These are phyloP conservation scores for Bos javanicus DNA, from an alignment of 2,113 vertebrate genomes.

Conservation along the genomic window DNA sequence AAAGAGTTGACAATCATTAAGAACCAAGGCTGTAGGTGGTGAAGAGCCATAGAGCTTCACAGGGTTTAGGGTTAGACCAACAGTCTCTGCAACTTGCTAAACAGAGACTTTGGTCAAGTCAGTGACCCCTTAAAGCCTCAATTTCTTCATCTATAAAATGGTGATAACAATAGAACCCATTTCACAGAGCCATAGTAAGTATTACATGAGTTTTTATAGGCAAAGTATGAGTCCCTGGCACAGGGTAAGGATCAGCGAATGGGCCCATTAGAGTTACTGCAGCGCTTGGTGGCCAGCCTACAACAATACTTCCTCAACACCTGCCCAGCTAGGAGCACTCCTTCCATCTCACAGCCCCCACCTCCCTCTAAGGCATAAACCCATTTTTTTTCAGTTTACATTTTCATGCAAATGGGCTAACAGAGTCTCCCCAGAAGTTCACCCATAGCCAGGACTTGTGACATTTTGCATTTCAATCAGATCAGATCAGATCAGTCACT, in stretches of 20 bases:
- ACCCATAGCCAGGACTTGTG: neutral
- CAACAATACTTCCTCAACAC: neutral
- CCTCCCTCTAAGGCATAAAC: neutral
- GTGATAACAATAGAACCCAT: neutral
- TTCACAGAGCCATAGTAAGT: neutral
- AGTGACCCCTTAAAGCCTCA: neutral
- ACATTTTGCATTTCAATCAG: neutral
- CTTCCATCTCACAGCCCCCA: neutral
- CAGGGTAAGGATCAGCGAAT: neutral
- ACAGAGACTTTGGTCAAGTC: neutral
- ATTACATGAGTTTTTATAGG: neutral
- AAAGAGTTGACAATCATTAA: neutral
- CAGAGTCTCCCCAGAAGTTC: neutral
- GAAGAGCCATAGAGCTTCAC: neutral
- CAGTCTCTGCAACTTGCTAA: neutral
- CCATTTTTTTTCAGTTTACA: neutral
- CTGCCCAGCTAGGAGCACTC: neutral
- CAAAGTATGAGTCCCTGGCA: neutral
- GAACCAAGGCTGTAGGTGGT: neutral
- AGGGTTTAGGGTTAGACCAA: neutral
- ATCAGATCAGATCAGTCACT: no score
- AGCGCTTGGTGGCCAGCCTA: neutral
- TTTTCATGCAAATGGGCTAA: neutral
- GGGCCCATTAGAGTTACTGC: neutral
- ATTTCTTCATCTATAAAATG: neutral